Percentiles rank a stretch among this genome's conserved stretches.
phyloP scores from a whole-genome alignment of 2,888 invertebrate species.

The Eupithecia subfuscata region DNA sequence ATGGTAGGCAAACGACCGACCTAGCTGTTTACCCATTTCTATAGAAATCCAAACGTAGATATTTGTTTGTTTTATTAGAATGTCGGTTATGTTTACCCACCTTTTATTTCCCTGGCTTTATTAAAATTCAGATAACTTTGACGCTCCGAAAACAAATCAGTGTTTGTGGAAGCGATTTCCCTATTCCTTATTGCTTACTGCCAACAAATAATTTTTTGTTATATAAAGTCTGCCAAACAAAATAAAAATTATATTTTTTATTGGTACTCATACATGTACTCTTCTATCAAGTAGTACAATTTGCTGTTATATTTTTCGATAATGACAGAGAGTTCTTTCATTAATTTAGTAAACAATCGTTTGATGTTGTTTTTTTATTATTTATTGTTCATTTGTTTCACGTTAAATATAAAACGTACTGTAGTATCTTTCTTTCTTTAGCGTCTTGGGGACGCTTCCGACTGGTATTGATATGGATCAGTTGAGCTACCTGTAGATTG shows the following conservation, averaged over 20 bases:
- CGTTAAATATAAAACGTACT: too few species aligned
- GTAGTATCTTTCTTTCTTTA: too few species aligned
- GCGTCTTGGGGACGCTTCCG: too few species aligned
- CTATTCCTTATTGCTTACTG: slow-evolving; percentile 7
- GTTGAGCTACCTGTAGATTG: too few species aligned
- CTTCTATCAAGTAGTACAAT: not conserved
- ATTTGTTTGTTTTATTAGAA: slow-evolving; percentile 37
- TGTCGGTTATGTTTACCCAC: slow-evolving; percentile 18
- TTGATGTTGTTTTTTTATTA: too few species aligned
- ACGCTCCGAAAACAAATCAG: slow-evolving; percentile 29
- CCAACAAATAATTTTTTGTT: too few species aligned
- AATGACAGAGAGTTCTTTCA: not conserved
- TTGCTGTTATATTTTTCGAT: not conserved
- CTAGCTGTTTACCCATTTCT: not conserved
- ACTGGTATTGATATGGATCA: too few species aligned
- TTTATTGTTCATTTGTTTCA: too few species aligned
- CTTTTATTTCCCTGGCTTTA: slow-evolving; percentile 27
- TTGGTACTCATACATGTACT: too few species aligned
- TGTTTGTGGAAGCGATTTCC: slow-evolving; percentile 17
- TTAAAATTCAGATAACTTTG: slow-evolving; percentile 31
- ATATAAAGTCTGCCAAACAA: too few species aligned
- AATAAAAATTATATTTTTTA: too few species aligned
- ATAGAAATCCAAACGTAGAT: slow-evolving; percentile 12
- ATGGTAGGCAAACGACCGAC: not conserved
- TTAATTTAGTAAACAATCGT: too few species aligned